Base-by-base conservation (phyloP, 2,797 vertebrate species). In the Melanotaenia nigrans region DNA sequence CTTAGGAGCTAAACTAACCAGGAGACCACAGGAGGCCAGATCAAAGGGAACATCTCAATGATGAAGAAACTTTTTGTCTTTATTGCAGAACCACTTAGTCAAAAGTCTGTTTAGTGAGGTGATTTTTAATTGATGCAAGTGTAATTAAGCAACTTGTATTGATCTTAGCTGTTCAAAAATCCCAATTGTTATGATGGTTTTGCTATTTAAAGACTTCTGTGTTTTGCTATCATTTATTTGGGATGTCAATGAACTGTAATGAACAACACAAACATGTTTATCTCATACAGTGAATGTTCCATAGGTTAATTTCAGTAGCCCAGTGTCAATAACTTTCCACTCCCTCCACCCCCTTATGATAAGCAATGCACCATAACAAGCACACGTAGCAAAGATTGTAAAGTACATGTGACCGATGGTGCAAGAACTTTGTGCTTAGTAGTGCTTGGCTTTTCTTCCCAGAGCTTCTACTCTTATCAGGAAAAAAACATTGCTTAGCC, bases 401-500 rank as follows among this genome's bases (percentile, higher is more conserved):
- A 51, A 3, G 28, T 40, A 75, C 87, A 88, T 61, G 86, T 90
- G 87, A 90, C 74, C 11, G 61, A 72, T 38, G 38, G 36, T 71
- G 5, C 14, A 56, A 68, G 14, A 76, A 84, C 56, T n/a, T 76
- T 80, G 79, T 13, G 2, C 65, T 62, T 51, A 57, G 55, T 36
- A 58, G 61, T 36, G 59, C 65, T 61, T 42, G 63, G 58, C 20
- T 33, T 56, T 59, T 57, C 64, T 53, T 30, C 32, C 57, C 60
- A 28, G 35, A 72, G 74, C 65, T 28, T 67, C 64, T 20, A 10
- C 81, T 81, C 90, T 94, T 94, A 95, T 95, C 94, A 91, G 82
- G 32, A 42, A 53, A 84, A 84, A 88, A 90, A 88, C 88, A 77
- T 71, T 78, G 65, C 74, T 3, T 77, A 32, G 77, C 70, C 18